Evolutionary conservation across 2,797 vertebrate species (phyloP).

Genomic region (Sarcoramphus papa): DNA sequence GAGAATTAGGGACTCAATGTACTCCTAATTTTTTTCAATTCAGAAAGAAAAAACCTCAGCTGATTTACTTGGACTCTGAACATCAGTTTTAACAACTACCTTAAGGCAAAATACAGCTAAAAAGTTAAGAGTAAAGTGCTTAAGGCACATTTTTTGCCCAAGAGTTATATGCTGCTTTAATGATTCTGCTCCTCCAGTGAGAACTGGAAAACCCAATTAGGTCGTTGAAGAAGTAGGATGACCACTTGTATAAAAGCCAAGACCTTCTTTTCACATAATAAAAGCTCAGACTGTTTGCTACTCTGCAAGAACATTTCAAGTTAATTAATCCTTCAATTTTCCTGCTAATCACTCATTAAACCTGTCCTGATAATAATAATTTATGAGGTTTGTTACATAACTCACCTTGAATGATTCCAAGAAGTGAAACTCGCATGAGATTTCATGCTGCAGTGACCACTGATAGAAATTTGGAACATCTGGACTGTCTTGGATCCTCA

Average conservation of each 20-base stretch:
- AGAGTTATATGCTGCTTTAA: neutral
- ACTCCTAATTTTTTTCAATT: slow-evolving; percentile 77
- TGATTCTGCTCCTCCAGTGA: neutral
- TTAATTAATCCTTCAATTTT: slow-evolving; percentile 35
- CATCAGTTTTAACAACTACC: slow-evolving; percentile 85
- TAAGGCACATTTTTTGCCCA: neutral
- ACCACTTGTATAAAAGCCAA: neutral
- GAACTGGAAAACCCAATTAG: neutral
- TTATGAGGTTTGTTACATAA: slow-evolving; percentile 32
- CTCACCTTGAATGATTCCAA: slow-evolving; percentile 94
- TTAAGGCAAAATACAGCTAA: slow-evolving; percentile 68
- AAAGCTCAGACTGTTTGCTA: neutral
- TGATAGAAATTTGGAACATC: slow-evolving; percentile 94
- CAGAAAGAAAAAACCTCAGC: slow-evolving; percentile 73
- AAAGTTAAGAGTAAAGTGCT: neutral
- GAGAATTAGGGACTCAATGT: slow-evolving; percentile 69
- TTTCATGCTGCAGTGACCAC: slow-evolving; percentile 91
- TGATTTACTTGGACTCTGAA: slow-evolving; percentile 78
- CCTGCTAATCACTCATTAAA: slow-evolving; percentile 32
- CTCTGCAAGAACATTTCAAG: neutral
- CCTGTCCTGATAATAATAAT: slow-evolving; percentile 44
- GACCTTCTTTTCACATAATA: neutral
- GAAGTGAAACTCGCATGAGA: slow-evolving; percentile 91
- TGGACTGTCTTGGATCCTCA: slow-evolving; percentile 90
- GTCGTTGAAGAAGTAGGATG: neutral